Evolutionary conservation across 1,140 invertebrate genomes (phyloP).

Genomic region (Yoshiicerus persimilis): DNA sequence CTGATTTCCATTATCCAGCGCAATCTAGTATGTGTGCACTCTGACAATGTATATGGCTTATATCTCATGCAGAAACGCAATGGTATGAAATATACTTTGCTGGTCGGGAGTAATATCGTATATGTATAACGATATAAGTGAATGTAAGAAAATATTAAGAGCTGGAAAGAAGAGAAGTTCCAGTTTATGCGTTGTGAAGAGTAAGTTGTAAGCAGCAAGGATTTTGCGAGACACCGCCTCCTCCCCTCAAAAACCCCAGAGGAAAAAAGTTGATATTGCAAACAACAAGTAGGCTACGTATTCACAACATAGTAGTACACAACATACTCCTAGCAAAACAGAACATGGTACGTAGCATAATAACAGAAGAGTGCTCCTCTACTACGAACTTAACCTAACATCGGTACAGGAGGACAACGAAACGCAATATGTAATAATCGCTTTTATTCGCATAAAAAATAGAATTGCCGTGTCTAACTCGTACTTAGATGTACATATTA

Average conservation of each 20-base stretch:
- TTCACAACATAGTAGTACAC: neutral
- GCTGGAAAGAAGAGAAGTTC: neutral
- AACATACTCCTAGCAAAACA: neutral
- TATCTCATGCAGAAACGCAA: neutral
- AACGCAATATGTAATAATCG: neutral
- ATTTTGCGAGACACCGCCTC: neutral
- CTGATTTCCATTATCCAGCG: no score
- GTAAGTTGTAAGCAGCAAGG: neutral
- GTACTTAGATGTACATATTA: neutral
- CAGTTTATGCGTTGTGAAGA: neutral
- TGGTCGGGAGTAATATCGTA: neutral
- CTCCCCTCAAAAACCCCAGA: neutral
- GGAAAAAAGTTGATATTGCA: neutral
- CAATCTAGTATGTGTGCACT: no score
- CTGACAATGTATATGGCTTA: neutral
- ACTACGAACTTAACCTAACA: neutral
- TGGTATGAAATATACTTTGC: neutral
- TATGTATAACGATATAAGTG: neutral
- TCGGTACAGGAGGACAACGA: neutral
- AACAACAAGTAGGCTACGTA: neutral
- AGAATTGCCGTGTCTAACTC: neutral
- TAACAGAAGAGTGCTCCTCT: neutral
- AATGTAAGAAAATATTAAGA: neutral
- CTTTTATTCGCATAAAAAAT: neutral
- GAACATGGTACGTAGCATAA: neutral